Evolutionary conservation across 1,140 invertebrate species (phyloP).

Genomic region (Calliphora vicina): DNA sequence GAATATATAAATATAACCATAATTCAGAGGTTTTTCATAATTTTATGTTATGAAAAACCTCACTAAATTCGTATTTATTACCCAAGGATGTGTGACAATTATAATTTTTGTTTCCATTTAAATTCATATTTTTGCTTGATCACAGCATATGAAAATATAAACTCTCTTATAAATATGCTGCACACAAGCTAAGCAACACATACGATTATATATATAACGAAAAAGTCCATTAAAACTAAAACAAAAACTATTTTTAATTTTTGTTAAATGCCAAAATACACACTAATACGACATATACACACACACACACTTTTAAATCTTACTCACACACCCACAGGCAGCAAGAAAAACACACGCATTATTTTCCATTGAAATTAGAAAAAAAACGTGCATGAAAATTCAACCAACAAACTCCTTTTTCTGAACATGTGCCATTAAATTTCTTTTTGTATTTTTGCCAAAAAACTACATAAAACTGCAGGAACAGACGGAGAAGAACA

Average conservation of each 20-base stretch:
- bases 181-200: not conserved
- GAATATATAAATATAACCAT: too few species aligned
- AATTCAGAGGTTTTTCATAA: not conserved
- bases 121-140: not conserved
- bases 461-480: not conserved
- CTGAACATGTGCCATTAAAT: not conserved
- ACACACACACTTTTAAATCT: too few species aligned
- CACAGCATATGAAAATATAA: not conserved
- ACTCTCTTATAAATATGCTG: too few species aligned
- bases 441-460: not conserved
- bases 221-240: not conserved
- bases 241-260: not conserved
- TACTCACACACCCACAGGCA: not conserved
- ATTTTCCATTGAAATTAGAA: not conserved
- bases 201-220: too few species aligned
- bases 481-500: not conserved
- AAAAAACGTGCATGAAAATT: not conserved
- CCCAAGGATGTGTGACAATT: not conserved
- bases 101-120: slow-evolving; percentile 1
- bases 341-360: not conserved
- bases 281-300: not conserved
- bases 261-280: not conserved
- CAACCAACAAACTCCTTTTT: not conserved
- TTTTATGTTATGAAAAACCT: too few species aligned
- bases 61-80: not conserved